Percentiles rank a stretch among this genome's conserved stretches.
These are phyloP conservation scores for Halcyon malimbica DNA, from an alignment of 2,113 vertebrate species.

Conservation along the genomic window DNA sequence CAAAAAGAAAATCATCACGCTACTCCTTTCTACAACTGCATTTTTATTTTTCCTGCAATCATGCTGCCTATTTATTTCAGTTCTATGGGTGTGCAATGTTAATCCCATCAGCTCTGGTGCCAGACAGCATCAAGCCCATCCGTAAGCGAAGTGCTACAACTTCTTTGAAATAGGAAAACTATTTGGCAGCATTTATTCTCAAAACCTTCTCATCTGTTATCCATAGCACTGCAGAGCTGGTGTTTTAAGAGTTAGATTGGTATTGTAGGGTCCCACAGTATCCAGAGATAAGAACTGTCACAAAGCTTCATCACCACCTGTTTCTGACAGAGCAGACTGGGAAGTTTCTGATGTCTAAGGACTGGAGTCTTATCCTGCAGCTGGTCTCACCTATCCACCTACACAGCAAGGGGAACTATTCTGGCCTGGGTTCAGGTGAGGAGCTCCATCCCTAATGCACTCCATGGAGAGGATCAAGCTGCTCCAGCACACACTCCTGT, in stretches of 20 bases:
- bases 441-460: background rate
- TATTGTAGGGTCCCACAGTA: fast-evolving
- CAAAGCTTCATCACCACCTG: background rate
- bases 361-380: background rate
- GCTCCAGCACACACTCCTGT: background rate
- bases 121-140: background rate
- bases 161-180: background rate
- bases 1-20: background rate
- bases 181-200: background rate
- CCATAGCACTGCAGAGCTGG: background rate
- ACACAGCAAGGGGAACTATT: background rate
- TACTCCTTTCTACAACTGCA: background rate
- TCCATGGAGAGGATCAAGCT: background rate
- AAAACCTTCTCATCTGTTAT: background rate
- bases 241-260: background rate
- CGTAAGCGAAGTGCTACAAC: background rate
- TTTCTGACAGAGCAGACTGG: background rate
- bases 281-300: background rate
- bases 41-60: background rate
- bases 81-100: background rate
- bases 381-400: background rate
- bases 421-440: background rate
- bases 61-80: background rate
- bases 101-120: background rate
- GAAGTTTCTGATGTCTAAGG: background rate